Evolutionary conservation across 2,888 invertebrate genomes (phyloP).

Genomic region (Tetragnatha montana): DNA sequence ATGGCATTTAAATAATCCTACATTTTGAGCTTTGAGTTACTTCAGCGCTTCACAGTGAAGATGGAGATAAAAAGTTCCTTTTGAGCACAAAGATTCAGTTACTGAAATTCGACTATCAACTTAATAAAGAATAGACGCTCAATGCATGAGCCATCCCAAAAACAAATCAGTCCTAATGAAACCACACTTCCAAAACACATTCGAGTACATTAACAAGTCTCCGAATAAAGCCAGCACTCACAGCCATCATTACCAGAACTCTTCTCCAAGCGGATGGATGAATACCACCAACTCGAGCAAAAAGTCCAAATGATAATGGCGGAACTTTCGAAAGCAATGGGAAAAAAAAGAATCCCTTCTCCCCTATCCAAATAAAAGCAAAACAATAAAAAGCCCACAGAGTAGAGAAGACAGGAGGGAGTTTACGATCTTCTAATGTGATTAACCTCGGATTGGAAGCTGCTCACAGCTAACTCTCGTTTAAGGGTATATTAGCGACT

Average conservation of each 20-base stretch:
- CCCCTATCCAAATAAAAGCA: slow-evolving; percentile 17
- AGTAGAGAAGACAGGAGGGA: not conserved
- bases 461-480: slow-evolving; percentile 23
- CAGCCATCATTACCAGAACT: not conserved
- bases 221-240: not conserved
- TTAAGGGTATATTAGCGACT: slow-evolving; percentile 29
- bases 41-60: too few relatives aligned
- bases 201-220: too few relatives aligned
- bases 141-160: too few relatives aligned
- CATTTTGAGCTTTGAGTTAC: too few relatives aligned
- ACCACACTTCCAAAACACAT: too few relatives aligned
- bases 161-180: too few relatives aligned
- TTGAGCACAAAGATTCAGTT: too few relatives aligned
- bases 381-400: not conserved
- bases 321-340: not conserved
- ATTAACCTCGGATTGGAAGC: slow-evolving; percentile 36
- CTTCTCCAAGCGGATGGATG: not conserved
- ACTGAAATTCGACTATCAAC: too few relatives aligned
- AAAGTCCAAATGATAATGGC: slow-evolving; percentile 8
- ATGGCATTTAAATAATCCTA: too few relatives aligned
- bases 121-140: too few relatives aligned
- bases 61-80: too few relatives aligned
- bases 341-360: not conserved
- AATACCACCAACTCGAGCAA: not conserved
- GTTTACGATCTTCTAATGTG: slow-evolving; percentile 48